Conservation (phyloP, 1,140 invertebrate species). For the Pseudachorutes palmiensis region DNA sequence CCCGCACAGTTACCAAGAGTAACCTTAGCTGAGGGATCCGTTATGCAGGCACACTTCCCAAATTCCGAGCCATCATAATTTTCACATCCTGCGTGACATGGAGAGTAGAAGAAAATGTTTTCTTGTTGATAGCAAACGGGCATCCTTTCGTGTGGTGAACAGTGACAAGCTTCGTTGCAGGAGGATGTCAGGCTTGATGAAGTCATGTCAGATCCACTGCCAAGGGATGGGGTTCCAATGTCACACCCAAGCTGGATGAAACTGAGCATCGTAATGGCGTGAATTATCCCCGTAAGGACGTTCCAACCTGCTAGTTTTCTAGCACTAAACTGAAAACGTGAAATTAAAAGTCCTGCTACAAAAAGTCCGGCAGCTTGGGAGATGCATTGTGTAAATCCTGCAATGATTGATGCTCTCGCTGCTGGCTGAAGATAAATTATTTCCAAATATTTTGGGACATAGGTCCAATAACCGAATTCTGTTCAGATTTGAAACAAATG, state of each 20-base stretch:
- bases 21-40: slow-evolving; percentile 16
- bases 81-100: slow-evolving; percentile 39
- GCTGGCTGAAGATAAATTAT: slow-evolving; percentile 64
- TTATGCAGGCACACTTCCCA: slow-evolving; percentile 27
- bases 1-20: slow-evolving; percentile 37
- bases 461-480: slow-evolving; percentile 59
- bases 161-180: slow-evolving; percentile 39
- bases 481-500: neutral
- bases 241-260: slow-evolving; percentile 62
- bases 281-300: slow-evolving; percentile 57
- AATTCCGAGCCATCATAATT: slow-evolving; percentile 17
- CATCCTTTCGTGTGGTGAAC: slow-evolving; percentile 28
- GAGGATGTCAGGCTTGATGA: slow-evolving; percentile 20
- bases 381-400: slow-evolving; percentile 45
- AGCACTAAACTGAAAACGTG: slow-evolving; percentile 59
- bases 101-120: slow-evolving; percentile 35
- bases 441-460: slow-evolving; percentile 68
- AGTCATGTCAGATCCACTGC: neutral
- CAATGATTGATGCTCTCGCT: slow-evolving; percentile 49
- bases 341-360: slow-evolving; percentile 59
- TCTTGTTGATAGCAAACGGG: slow-evolving; percentile 38
- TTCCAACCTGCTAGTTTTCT: slow-evolving; percentile 63
- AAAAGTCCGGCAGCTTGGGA: slow-evolving; percentile 63
- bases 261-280: slow-evolving; percentile 54
- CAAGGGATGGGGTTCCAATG: slow-evolving; percentile 23